Evolutionary conservation across 2,797 vertebrate species (phyloP).

Genomic region (Pantherophis alleghaniensis): DNA sequence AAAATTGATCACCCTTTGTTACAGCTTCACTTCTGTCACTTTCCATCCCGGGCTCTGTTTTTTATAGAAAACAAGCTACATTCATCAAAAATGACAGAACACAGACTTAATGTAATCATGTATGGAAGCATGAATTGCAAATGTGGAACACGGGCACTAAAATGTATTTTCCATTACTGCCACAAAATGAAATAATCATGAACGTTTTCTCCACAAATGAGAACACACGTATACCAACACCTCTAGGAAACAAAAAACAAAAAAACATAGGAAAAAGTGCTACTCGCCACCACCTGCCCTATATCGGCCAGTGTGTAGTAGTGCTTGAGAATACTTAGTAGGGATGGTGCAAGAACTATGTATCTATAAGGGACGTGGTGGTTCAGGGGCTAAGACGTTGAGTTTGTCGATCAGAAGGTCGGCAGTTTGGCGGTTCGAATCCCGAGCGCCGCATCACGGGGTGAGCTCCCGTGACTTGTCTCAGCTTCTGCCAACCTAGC

Average conservation of each 20-base stretch:
- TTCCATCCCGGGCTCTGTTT: conserved; percentile 90
- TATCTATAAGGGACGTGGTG: too few species aligned
- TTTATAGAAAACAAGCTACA: conserved; percentile 92
- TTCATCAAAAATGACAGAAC: conserved; percentile 98
- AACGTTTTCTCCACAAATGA: conserved; percentile 78
- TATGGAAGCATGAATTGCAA: conserved; percentile 97
- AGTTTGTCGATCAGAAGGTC: too few species aligned
- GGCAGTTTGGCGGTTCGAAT: too few species aligned
- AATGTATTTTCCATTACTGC: conserved; percentile 91
- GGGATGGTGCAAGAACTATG: background rate
- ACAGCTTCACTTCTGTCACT: conserved; percentile 92
- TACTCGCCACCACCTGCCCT: conserved; percentile 8
- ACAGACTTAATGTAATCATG: conserved; percentile 96
- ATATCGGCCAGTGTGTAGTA: too few species aligned
- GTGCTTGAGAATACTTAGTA: background rate
- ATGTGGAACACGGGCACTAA: conserved; percentile 76
- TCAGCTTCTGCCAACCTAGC: too few species aligned
- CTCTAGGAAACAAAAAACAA: conserved; percentile 20
- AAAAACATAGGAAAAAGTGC: background rate
- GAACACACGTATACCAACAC: conserved; percentile 71
- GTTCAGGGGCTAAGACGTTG: too few species aligned
- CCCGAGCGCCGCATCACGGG: too few species aligned
- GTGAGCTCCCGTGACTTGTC: too few species aligned
- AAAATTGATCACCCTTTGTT: conserved; percentile 89
- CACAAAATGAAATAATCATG: conserved; percentile 95